A percentile compares a stretch with the other conserved stretches of the same genome.
phyloP scores from a whole-genome alignment of 2,797 vertebrate genomes.

The Malurus splendens region DNA sequence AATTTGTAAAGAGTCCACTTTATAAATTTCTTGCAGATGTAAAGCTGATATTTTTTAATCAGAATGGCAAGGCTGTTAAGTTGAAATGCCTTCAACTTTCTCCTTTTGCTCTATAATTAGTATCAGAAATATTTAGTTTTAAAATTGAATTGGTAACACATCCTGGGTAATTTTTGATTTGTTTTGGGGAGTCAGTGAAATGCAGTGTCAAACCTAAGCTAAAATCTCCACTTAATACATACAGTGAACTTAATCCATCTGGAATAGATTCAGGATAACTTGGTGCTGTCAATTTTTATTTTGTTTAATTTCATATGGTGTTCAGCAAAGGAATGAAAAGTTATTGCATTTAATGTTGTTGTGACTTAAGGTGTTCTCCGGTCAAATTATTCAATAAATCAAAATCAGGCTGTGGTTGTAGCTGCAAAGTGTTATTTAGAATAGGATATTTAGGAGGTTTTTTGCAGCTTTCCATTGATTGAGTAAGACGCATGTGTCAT shows the following conservation, averaged over 20 bases:
- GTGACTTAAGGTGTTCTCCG: constrained; percentile 60
- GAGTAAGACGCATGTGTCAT: constrained; percentile 32
- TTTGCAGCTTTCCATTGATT: constrained; percentile 49
- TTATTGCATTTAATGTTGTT: constrained; percentile 64
- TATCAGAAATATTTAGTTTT: constrained; percentile 69
- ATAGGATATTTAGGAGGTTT: constrained; percentile 42
- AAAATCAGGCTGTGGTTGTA: constrained; percentile 53
- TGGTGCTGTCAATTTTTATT: constrained; percentile 70
- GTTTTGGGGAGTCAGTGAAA: constrained; percentile 42
- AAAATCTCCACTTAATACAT: constrained; percentile 1
- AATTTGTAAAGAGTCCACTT: constrained; percentile 82
- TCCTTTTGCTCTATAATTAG: constrained; percentile 60
- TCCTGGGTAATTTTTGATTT: constrained; percentile 47
- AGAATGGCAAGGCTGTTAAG: constrained; percentile 57
- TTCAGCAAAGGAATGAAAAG: constrained; percentile 64
- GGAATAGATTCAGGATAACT: constrained; percentile 63
- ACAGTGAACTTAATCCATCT: constrained; percentile 58
- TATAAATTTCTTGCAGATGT: constrained; percentile 85
- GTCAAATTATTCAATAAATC: constrained; percentile 69
- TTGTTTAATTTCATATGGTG: constrained; percentile 60
- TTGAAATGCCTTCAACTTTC: constrained; percentile 60
- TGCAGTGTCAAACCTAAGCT: constrained; percentile 44
- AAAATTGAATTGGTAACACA: constrained; percentile 61
- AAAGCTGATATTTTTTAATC: constrained; percentile 75
- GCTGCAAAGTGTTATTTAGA: constrained; percentile 36